These are phyloP conservation scores for Tiliacea aurago DNA, from an alignment of 2,888 invertebrate genomes.

Conservation along the genomic window DNA sequence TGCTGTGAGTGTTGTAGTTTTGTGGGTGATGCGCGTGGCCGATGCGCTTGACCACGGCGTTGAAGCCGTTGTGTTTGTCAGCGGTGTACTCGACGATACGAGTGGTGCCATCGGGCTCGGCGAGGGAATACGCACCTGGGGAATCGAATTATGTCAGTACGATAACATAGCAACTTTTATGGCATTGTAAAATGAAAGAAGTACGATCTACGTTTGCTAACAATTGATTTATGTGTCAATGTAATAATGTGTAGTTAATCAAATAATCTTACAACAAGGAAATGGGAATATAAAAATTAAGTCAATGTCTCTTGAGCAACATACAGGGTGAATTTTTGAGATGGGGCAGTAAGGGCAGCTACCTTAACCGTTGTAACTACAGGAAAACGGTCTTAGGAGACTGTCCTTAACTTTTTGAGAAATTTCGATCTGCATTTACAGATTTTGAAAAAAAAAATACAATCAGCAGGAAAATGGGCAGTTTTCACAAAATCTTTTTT, in stretches of 20 bases:
- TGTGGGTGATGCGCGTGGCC: constrained; percentile 88
- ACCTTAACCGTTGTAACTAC: too few relatives aligned
- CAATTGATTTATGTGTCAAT: background rate
- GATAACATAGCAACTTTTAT: background rate
- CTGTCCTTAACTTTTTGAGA: too few relatives aligned
- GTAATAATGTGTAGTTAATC: background rate
- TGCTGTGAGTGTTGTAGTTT: constrained; percentile 77
- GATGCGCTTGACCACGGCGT: constrained; percentile 88
- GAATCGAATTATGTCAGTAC: constrained; percentile 29
- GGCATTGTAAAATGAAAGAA: background rate
- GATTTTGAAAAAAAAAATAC: too few relatives aligned
- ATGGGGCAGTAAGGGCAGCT: too few relatives aligned
- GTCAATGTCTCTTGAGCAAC: background rate
- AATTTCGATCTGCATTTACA: too few relatives aligned
- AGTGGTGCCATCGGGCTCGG: constrained; percentile 88
- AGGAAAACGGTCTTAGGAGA: too few relatives aligned
- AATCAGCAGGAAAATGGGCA: too few relatives aligned
- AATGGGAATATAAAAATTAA: background rate
- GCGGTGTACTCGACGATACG: constrained; percentile 89
- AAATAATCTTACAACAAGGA: background rate
- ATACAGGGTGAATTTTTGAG: too few relatives aligned
- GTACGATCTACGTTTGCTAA: background rate
- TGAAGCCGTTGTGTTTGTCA: constrained; percentile 88
- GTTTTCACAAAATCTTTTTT: too few relatives aligned
- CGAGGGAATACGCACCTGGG: constrained; percentile 87